A percentile compares a stretch with the other conserved stretches of the same genome.
Conservation (phyloP, 2,888 invertebrate genomes). For the Labia minor region DNA sequence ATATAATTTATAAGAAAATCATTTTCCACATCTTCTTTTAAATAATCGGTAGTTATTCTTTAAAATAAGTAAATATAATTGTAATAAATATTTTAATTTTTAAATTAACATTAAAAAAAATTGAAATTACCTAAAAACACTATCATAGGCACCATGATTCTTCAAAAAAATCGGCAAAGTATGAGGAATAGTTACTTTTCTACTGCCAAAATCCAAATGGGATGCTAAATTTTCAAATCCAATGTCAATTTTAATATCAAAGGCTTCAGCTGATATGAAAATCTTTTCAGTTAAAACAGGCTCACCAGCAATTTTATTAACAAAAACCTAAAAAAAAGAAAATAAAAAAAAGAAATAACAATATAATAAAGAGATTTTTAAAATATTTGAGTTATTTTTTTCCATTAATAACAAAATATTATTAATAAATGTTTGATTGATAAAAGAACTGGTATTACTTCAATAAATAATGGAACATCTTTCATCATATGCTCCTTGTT, state of each 20-base stretch:
- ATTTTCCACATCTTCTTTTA: no score
- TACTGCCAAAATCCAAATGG: constrained; percentile 45
- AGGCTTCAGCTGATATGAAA: constrained; percentile 45
- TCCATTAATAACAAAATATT: neutral
- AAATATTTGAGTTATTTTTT: neutral
- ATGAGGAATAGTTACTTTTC: constrained; percentile 45
- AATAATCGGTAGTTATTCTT: no score
- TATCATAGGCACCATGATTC: constrained; percentile 48
- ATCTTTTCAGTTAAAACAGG: constrained; percentile 40
- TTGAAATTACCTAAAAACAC: constrained; percentile 45
- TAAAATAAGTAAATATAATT: no score
- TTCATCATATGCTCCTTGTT: constrained; percentile 38
- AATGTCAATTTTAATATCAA: constrained; percentile 47
- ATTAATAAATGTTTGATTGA: neutral
- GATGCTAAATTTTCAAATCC: constrained; percentile 38
- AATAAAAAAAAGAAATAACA: constrained; percentile 15
- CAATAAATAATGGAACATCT: constrained; percentile 37
- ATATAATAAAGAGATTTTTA: constrained; percentile 19
- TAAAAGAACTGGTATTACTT: constrained; percentile 33
- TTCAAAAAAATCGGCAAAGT: constrained; percentile 40
- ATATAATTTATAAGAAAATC: no score
- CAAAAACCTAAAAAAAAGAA: constrained; percentile 20
- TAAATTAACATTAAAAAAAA: no score
- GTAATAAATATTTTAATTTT: no score
- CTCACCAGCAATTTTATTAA: constrained; percentile 19